A percentile compares a stretch with the other conserved stretches of the same genome.
Evolutionary conservation across 2,113 vertebrate species (phyloP).

Genomic region (Toxostoma redivivum): DNA sequence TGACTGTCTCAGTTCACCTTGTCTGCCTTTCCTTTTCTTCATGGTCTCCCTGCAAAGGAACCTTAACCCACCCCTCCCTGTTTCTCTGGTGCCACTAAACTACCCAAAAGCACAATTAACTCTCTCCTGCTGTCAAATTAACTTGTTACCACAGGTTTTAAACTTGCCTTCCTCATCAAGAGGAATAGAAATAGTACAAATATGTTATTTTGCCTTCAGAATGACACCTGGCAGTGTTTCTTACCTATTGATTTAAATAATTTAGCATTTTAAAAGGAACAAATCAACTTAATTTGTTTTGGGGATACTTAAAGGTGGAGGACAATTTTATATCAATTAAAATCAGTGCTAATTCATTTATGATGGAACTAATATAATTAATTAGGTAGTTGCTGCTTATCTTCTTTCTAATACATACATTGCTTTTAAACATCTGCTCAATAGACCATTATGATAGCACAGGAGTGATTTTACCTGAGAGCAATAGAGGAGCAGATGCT

Average conservation of each 20-base stretch:
- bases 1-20: background rate
- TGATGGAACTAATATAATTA: constrained; percentile 58
- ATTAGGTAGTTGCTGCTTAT: constrained; percentile 42
- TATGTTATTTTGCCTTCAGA: background rate
- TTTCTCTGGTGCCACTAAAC: background rate
- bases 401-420: constrained; percentile 39
- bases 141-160: background rate
- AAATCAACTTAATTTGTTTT: constrained; percentile 26
- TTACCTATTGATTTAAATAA: background rate
- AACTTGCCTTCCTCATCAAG: background rate
- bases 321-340: constrained; percentile 45
- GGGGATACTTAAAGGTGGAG: constrained; percentile 41
- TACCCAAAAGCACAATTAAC: background rate
- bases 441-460: background rate
- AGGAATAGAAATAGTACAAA: background rate
- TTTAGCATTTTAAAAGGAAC: constrained; percentile 30
- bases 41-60: background rate
- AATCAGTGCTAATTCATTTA: constrained; percentile 51
- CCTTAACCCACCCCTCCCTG: background rate
- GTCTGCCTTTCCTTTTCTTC: background rate
- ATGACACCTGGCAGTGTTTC: background rate
- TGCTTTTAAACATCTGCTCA: constrained; percentile 66
- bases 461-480: constrained; percentile 59
- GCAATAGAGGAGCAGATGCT: constrained; percentile 68
- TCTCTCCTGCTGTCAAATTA: background rate